Percentiles rank a stretch among this genome's conserved stretches.
These are phyloP conservation scores for Drosophila heteroneura DNA, from an alignment of 2,888 invertebrate species.

Conservation along the genomic window DNA sequence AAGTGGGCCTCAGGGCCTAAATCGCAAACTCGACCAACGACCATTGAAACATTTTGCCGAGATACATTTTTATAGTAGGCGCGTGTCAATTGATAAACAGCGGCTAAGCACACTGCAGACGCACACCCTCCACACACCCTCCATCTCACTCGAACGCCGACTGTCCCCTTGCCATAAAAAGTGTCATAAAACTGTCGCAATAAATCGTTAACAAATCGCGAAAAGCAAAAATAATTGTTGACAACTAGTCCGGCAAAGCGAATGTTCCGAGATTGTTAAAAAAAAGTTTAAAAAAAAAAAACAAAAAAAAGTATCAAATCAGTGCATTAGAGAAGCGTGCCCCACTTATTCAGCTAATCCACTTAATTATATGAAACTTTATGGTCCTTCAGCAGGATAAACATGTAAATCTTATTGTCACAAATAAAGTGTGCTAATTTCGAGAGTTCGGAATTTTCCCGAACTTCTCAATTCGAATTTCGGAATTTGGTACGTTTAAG, in stretches of 20 bases:
- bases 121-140: not conserved
- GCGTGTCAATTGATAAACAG: constrained; percentile 74
- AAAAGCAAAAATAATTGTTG: constrained; percentile 48
- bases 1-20: constrained; percentile 25
- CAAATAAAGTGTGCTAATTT: not conserved
- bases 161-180: constrained; percentile 20
- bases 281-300: not conserved
- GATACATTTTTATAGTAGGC: constrained; percentile 67
- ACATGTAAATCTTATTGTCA: not conserved
- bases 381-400: no score
- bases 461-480: not conserved
- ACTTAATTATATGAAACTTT: constrained; percentile 7
- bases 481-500: not conserved
- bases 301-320: not conserved
- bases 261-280: not conserved
- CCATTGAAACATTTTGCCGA: constrained; percentile 29
- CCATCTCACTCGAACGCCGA: not conserved
- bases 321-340: not conserved
- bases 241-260: constrained; percentile 25
- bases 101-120: constrained; percentile 29
- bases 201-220: constrained; percentile 67
- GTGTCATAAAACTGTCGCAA: constrained; percentile 59
- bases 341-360: constrained; percentile 1
- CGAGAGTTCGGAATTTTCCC: not conserved
- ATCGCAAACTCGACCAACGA: constrained; percentile 6